Percentiles rank a stretch among this genome's conserved stretches.
Evolutionary conservation across 2,113 vertebrate genomes (phyloP).

Genomic region (Dicentrarchus labrax): DNA sequence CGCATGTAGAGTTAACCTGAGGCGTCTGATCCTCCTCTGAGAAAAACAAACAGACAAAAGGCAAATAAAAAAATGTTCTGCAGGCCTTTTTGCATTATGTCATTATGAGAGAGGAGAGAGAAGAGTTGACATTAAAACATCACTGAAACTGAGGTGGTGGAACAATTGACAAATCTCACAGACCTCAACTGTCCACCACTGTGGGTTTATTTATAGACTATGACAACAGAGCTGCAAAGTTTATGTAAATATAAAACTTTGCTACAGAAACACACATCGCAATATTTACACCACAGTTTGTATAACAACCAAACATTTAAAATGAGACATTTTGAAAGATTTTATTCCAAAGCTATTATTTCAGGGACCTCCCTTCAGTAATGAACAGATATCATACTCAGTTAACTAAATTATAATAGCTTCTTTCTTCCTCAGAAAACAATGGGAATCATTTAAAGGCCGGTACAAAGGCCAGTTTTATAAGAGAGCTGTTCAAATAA

Average conservation of each 20-base stretch:
- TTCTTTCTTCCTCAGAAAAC: constrained; percentile 44
- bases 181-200: neutral
- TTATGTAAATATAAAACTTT: constrained; percentile 52
- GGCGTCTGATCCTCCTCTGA: constrained; percentile 90
- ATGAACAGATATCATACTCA: neutral
- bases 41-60: constrained; percentile 55
- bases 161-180: neutral
- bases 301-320: neutral
- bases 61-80: constrained; percentile 5
- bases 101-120: neutral
- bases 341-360: neutral
- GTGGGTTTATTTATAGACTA: constrained; percentile 37
- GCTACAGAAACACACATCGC: neutral
- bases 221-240: constrained; percentile 30
- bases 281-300: constrained; percentile 4
- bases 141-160: neutral
- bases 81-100: constrained; percentile 1
- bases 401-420: neutral
- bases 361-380: neutral
- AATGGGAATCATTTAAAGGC: constrained; percentile 43
- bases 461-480: constrained; percentile 61
- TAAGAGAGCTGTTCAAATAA: constrained; percentile 82
- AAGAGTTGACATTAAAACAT: neutral
- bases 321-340: neutral
- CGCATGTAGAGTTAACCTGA: constrained; percentile 91